phyloP scores from a whole-genome alignment of 1,140 invertebrate genomes.

The Epicauta chinensis region DNA sequence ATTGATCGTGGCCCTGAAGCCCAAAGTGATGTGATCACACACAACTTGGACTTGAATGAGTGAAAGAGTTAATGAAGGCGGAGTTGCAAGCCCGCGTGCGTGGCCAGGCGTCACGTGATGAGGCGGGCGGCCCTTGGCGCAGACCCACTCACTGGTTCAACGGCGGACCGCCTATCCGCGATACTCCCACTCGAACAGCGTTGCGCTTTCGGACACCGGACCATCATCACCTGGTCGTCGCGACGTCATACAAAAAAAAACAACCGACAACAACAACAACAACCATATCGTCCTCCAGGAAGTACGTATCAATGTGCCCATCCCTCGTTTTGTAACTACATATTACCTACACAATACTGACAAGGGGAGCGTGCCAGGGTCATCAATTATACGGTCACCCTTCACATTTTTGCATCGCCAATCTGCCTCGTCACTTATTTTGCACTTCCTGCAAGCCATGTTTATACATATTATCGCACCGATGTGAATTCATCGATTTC shows the following conservation, averaged over 20 bases:
- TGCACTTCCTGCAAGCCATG: too few relatives aligned
- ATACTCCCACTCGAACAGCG: conserved; percentile 24
- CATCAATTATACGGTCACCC: too few relatives aligned
- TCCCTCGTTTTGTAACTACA: too few relatives aligned
- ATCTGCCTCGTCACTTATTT: too few relatives aligned
- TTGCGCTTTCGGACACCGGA: background rate
- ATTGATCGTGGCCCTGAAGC: conserved; percentile 33
- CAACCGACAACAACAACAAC: background rate
- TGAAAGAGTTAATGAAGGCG: conserved; percentile 35
- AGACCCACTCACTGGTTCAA: conserved; percentile 10
- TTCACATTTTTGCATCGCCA: too few relatives aligned
- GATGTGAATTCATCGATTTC: too few relatives aligned
- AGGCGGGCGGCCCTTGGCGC: conserved; percentile 20
- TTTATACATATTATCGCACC: too few relatives aligned
- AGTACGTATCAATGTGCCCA: too few relatives aligned
- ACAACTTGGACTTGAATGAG: conserved; percentile 27
- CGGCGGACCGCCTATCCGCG: conserved; percentile 34
- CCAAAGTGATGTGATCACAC: background rate
- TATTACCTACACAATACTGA: too few relatives aligned
- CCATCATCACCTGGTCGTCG: conserved; percentile 3
- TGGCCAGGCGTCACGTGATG: conserved; percentile 34
- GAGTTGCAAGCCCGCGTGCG: conserved; percentile 30
- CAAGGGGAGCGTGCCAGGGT: too few relatives aligned
- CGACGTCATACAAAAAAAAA: background rate
- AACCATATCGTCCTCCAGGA: background rate